Evolutionary conservation across 2,888 invertebrate species (phyloP).

Genomic region (Rhyacophila evoluta): DNA sequence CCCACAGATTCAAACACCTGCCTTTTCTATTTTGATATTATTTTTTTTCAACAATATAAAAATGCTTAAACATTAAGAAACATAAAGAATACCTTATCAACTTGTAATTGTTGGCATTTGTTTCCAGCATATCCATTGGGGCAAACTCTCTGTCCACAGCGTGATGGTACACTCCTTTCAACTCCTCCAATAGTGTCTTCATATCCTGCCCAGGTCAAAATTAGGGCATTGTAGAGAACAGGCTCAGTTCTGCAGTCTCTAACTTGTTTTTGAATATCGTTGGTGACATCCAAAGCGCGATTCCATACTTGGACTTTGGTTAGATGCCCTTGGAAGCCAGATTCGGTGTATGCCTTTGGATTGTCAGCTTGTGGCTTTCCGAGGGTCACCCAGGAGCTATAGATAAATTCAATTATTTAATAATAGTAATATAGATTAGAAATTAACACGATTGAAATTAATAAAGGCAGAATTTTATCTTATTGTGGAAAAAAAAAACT

Average conservation of each 20-base stretch:
- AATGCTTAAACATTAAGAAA: no score
- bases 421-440: no score
- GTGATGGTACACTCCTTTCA: conserved; percentile 90
- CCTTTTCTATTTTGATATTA: no score
- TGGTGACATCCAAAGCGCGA: conserved; percentile 89
- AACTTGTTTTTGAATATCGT: conserved; percentile 94
- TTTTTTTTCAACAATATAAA: no score
- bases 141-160: conserved; percentile 91
- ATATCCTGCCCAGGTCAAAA: conserved; percentile 94
- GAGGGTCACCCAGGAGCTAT: conserved; percentile 90
- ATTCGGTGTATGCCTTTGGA: conserved; percentile 85
- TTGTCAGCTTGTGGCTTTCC: conserved; percentile 89
- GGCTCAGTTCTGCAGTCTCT: conserved; percentile 93
- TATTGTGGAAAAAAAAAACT: no score
- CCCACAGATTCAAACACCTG: no score
- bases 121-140: conserved; percentile 88
- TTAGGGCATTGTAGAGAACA: conserved; percentile 86
- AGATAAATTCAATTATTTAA: conserved; percentile 57
- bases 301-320: conserved; percentile 97
- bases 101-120: conserved; percentile 86
- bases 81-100: conserved; percentile 79
- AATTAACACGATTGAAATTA: no score
- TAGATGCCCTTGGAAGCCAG: conserved; percentile 95
- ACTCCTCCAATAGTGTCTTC: conserved; percentile 90
- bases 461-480: no score